Evolutionary conservation across 2,797 vertebrate genomes (phyloP).

Genomic region (Ataeniobius toweri): DNA sequence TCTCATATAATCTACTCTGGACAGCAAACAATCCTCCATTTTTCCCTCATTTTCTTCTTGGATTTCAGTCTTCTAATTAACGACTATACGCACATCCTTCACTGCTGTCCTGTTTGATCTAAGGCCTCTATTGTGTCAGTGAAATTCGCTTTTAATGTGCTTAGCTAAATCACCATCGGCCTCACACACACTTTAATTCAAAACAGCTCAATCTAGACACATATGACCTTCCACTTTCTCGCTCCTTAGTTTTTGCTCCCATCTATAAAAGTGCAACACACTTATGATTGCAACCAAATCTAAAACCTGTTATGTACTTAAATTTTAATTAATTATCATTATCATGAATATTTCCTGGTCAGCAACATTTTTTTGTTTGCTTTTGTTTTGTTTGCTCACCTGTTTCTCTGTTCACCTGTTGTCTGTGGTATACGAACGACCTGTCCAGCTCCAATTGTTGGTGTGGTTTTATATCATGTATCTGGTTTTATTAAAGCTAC

Average conservation of each 20-base stretch:
- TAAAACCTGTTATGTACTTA: neutral
- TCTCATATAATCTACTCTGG: constrained; percentile 5
- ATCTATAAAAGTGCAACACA: neutral
- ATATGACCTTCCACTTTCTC: neutral
- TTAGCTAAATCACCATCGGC: constrained; percentile 13
- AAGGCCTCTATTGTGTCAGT: constrained; percentile 1
- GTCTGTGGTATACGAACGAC: neutral
- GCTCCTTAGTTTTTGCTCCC: neutral
- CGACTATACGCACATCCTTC: neutral
- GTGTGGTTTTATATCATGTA: neutral
- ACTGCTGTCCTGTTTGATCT: neutral
- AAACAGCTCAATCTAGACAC: neutral
- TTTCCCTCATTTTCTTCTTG: neutral
- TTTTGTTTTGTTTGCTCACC: neutral
- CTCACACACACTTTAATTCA: neutral
- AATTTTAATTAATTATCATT: neutral
- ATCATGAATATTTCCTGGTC: neutral
- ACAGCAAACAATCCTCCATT: neutral
- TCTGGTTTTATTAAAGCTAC: neutral
- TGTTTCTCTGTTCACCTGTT: neutral
- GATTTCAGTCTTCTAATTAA: constrained; percentile 8
- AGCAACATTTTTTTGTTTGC: neutral
- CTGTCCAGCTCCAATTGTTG: neutral
- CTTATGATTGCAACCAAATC: neutral
- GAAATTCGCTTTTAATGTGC: neutral